Evolutionary conservation across 2,113 vertebrate species (phyloP), one percentile per base, ranked within the genome.

Genomic region (Sebastes schlegelii): DNA sequence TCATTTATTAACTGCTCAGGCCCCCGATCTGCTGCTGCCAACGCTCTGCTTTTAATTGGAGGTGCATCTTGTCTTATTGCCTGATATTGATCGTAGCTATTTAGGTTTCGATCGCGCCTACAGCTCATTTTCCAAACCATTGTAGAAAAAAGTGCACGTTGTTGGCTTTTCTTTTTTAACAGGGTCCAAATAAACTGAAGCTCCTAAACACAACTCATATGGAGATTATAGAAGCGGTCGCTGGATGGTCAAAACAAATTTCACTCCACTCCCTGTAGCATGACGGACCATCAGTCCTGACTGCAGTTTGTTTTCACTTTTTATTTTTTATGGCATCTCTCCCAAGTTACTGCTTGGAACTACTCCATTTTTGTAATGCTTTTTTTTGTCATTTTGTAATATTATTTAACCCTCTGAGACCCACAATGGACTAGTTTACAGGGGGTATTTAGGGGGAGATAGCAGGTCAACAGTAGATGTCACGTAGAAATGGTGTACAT

Each of bases 31-130:
- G 13, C 43, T 4, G 62, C 42, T n/a, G 58, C 34, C 19, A 7
- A 74, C 46, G 54, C 21, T 78, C 54, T 5, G 84, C 72, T 84
- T 80, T 34, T 74, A 70, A 86, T 88, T 83, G 79, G 79, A 65
- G 54, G 34, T 49, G n/a, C 73, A 5, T 86, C 75, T 82, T 23
- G 80, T 84, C 66, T 82, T 61, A 80, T 67, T 46, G 78, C 69
- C 68, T 54, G 6, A 51, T 74, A 88, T 82, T 65, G 83, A 86
- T 88, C 45, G 17, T 2, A 48, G 74, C 79, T 77, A 49, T 86
- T 82, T 70, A 66, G 58, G 17, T 43, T 88, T 84, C 6, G 40
- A 82, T 80, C 8, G 12, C n/a, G n/a, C 7, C 71, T 40, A 45
- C 75, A 51, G 68, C 40, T 85, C 13, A 72, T 72, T 57, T 69